These are phyloP conservation scores for Cyclina sinensis DNA, from an alignment of 1,140 invertebrate species.

Conservation along the genomic window DNA sequence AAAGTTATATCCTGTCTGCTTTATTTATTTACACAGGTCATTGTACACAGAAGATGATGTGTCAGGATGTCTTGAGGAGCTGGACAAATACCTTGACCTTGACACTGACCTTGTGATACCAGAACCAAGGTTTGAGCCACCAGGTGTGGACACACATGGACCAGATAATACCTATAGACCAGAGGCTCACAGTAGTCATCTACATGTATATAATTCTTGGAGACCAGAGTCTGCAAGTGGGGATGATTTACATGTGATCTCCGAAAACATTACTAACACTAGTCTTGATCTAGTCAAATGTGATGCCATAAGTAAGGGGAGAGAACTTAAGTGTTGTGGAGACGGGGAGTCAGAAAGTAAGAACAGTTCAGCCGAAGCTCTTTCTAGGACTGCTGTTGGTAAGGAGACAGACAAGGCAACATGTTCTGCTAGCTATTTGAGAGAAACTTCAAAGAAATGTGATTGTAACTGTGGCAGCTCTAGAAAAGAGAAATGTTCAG, in stretches of 20 bases:
- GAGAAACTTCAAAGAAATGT: too few relatives aligned
- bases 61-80: not conserved
- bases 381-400: too few relatives aligned
- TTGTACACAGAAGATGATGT: slow-evolving; percentile 54
- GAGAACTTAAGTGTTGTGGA: not conserved
- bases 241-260: slow-evolving; percentile 43
- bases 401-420: too few relatives aligned
- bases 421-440: too few relatives aligned
- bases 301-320: not conserved
- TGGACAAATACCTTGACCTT: not conserved
- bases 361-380: too few relatives aligned
- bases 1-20: too few relatives aligned
- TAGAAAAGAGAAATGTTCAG: not conserved
- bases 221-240: not conserved
- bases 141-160: not conserved
- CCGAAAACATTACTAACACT: slow-evolving; percentile 52
- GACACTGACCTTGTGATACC: not conserved
- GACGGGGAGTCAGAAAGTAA: too few relatives aligned
- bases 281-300: slow-evolving; percentile 53
- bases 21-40: not conserved
- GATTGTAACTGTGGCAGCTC: not conserved
- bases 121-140: not conserved
- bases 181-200: too few relatives aligned
- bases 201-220: too few relatives aligned
- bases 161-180: too few relatives aligned